These are phyloP conservation scores for Pogonomyrmex californicus DNA, from an alignment of 1,140 invertebrate species.

Conservation along the genomic window DNA sequence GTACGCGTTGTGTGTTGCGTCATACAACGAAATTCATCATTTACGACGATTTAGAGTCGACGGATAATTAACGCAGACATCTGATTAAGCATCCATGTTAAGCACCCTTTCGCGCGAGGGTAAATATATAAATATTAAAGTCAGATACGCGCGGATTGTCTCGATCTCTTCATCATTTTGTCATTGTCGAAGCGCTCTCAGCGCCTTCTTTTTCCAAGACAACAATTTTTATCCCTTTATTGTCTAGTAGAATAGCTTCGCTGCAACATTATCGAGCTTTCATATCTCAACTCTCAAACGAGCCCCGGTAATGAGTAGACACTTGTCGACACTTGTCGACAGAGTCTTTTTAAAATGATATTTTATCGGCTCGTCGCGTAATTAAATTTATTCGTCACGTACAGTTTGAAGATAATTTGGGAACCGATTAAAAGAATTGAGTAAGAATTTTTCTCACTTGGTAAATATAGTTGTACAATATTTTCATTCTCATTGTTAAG, in stretches of 20 bases:
- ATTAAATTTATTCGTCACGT: neutral
- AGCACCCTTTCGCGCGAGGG: neutral
- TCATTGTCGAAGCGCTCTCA: neutral
- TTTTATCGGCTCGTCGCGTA: neutral
- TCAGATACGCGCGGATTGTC: slow-evolving; percentile 9
- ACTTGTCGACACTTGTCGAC: neutral
- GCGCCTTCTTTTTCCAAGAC: neutral
- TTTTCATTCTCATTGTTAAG: neutral
- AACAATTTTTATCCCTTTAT: slow-evolving; percentile 37
- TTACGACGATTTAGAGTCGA: neutral
- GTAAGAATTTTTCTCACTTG: neutral
- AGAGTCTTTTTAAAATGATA: neutral
- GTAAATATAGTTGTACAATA: neutral
- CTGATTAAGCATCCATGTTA: slow-evolving; percentile 20
- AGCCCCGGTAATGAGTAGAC: neutral
- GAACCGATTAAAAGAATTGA: neutral
- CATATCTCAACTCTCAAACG: no score
- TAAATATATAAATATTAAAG: slow-evolving; percentile 41
- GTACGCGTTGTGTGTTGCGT: neutral
- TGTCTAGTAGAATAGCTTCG: slow-evolving; percentile 50
- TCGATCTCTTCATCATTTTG: neutral
- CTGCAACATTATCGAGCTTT: slow-evolving; percentile 4
- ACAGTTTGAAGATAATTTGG: slow-evolving; percentile 14
- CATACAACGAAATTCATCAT: slow-evolving; percentile 3
- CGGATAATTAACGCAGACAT: neutral